phyloP scores from a whole-genome alignment of 2,888 invertebrate species.

The Cryptocephalus moraei region DNA sequence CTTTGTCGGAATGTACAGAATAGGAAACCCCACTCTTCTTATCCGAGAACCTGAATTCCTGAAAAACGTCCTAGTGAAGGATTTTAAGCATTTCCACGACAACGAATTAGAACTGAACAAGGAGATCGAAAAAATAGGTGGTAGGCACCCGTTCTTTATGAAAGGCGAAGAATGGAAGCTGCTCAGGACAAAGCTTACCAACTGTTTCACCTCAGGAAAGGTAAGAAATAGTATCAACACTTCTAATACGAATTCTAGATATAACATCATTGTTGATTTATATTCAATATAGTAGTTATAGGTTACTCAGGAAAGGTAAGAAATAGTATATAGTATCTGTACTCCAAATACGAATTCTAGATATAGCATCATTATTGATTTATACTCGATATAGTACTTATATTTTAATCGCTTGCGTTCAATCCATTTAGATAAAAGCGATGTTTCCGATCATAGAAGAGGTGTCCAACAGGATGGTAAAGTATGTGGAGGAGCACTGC shows the following conservation, averaged over 20 bases:
- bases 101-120: conserved; percentile 34
- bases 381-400: no score
- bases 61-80: conserved; percentile 27
- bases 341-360: no score
- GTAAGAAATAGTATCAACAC: no score
- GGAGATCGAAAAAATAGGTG: conserved; percentile 38
- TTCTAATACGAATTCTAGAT: no score
- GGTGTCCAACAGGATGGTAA: conserved; percentile 29
- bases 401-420: no score
- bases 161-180: conserved; percentile 42
- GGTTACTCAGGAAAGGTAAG: conserved; percentile 24
- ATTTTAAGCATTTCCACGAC: conserved; percentile 32
- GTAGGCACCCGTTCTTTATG: conserved; percentile 40
- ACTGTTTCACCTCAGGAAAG: conserved; percentile 41
- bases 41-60: conserved; percentile 32
- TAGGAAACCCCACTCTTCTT: conserved; percentile 25
- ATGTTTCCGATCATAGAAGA: conserved; percentile 40
- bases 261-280: no score
- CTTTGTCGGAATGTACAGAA: conserved; percentile 32
- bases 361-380: no score
- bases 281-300: no score
- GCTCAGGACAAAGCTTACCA: conserved; percentile 39
- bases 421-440: conserved; percentile 32
- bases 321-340: no score
- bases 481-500: conserved; percentile 2